phyloP scores from a whole-genome alignment of 2,113 vertebrate genomes.

The Picathartes gymnocephalus region DNA sequence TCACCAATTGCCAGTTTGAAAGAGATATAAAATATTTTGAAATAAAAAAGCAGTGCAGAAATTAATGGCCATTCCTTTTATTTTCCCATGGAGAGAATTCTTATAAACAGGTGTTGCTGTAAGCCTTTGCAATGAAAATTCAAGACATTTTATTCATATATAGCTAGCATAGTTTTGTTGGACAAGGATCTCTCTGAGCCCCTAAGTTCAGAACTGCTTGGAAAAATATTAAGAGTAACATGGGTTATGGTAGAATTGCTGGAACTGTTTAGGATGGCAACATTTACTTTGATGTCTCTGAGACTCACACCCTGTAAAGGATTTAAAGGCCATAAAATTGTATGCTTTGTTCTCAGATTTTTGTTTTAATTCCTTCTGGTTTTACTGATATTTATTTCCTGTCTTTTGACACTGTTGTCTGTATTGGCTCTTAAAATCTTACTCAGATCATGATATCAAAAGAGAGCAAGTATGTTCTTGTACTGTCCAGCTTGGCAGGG shows the following conservation, averaged over 20 bases:
- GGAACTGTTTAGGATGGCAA: neutral
- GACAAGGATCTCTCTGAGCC: neutral
- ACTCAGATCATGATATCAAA: conserved; percentile 60
- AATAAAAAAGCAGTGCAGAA: neutral
- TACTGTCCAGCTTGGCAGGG: conserved; percentile 22
- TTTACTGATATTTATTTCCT: conserved; percentile 46
- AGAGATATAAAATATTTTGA: neutral
- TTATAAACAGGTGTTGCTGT: neutral
- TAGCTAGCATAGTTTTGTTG: neutral
- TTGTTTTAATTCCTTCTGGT: conserved; percentile 50
- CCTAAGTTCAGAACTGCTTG: neutral
- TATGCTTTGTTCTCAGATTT: conserved; percentile 3
- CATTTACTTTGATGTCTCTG: neutral
- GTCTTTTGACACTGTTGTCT: conserved; percentile 32
- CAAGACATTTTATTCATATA: neutral
- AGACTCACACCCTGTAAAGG: neutral
- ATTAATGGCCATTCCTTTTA: neutral
- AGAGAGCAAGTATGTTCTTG: conserved; percentile 44
- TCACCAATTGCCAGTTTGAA: neutral
- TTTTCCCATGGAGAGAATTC: neutral
- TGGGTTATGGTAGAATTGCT: neutral
- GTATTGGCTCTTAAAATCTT: conserved; percentile 46
- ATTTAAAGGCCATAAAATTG: neutral
- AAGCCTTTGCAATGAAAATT: neutral
- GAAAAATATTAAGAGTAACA: neutral